Evolutionary conservation across 2,113 vertebrate genomes (phyloP).

Genomic region (Chauna torquata): DNA sequence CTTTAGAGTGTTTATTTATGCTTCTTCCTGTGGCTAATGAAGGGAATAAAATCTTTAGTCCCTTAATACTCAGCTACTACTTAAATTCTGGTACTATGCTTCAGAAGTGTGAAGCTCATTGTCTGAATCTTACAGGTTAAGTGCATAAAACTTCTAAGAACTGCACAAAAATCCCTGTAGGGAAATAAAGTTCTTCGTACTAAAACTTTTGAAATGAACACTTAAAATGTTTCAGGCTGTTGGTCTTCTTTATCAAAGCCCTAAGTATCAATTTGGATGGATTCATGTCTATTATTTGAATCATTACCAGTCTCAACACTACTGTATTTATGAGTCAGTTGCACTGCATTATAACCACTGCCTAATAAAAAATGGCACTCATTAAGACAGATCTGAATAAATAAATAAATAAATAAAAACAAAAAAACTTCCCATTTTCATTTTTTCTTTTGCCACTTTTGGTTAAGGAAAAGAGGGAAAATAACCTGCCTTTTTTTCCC

Average conservation of each 20-base stretch:
- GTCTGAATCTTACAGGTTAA: not conserved
- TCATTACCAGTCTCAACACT: not conserved
- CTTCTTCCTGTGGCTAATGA: not conserved
- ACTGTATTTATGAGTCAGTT: not conserved
- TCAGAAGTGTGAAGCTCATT: not conserved
- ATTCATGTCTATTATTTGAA: not conserved
- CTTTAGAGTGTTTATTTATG: not conserved
- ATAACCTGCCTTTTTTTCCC: not conserved
- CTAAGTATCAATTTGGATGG: constrained; percentile 13
- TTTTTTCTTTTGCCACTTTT: not conserved
- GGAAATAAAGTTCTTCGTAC: not conserved
- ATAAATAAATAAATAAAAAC: not conserved
- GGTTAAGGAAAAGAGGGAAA: not conserved
- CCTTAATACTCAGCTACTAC: not conserved
- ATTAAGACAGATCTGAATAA: not conserved
- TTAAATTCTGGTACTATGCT: not conserved
- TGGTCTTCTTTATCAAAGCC: not conserved
- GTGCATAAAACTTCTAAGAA: not conserved
- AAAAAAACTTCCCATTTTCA: not conserved
- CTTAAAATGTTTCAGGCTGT: constrained; percentile 9
- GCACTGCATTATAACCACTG: not conserved
- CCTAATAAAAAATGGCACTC: not conserved
- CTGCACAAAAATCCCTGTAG: not conserved
- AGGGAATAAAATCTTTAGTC: not conserved
- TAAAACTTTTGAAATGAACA: not conserved